These are phyloP conservation scores for Ceramica pisi DNA, from an alignment of 2,888 invertebrate species.

Conservation along the genomic window DNA sequence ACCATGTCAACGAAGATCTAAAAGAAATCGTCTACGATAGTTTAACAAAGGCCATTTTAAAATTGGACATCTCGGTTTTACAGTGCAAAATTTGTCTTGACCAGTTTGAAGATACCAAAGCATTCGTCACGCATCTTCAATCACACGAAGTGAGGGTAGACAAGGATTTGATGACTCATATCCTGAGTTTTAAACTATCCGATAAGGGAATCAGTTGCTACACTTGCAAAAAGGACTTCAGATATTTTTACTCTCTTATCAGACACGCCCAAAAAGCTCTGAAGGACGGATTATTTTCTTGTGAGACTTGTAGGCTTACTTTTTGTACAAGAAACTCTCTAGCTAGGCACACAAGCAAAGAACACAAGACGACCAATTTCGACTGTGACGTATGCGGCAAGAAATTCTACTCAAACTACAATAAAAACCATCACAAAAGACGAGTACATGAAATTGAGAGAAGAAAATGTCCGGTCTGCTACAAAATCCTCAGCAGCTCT, in stretches of 20 bases:
- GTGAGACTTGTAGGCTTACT: constrained; percentile 47
- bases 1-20: constrained; percentile 33
- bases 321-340: constrained; percentile 30
- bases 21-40: constrained; percentile 30
- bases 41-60: constrained; percentile 1
- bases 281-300: constrained; percentile 31
- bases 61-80: constrained; percentile 52
- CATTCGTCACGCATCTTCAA: constrained; percentile 42
- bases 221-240: constrained; percentile 49
- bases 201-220: constrained; percentile 54
- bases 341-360: constrained; percentile 17
- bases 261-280: constrained; percentile 52
- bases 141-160: constrained; percentile 38
- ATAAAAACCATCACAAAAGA: constrained; percentile 29
- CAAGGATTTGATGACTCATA: constrained; percentile 22
- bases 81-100: constrained; percentile 48
- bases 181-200: constrained; percentile 54
- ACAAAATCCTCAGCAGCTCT: constrained; percentile 32
- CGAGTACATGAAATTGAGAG: constrained; percentile 27
- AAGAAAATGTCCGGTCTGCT: constrained; percentile 47
- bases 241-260: constrained; percentile 42
- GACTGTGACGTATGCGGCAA: constrained; percentile 45
- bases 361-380: constrained; percentile 30
- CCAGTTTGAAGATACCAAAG: constrained; percentile 22
- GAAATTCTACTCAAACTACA: constrained; percentile 27